Evolutionary conservation across 2,888 invertebrate genomes (phyloP), one percentile per base, ranked within the genome.

Genomic region (Aquatica leii): DNA sequence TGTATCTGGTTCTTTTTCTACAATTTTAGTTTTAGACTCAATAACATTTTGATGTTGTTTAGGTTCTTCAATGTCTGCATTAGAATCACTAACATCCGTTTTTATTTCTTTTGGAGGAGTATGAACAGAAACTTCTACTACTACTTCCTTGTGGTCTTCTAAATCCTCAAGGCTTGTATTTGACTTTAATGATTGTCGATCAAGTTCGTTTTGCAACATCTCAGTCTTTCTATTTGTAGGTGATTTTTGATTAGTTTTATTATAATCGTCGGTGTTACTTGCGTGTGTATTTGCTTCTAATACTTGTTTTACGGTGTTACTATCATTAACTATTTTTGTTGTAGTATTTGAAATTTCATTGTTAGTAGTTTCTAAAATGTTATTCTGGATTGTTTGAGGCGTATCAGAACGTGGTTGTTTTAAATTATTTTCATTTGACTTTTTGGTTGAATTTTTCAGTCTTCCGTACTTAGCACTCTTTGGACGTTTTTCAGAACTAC

Each of bases 91-190:
- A 8, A 8, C n/a, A n/a, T n/a, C n/a, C n/a, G n/a, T n/a, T n/a
- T n/a, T n/a, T n/a, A 64, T 18, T 12, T 53, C 62, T 53, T 65
- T 77, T 1, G 81, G 81, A 21, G 79, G 80, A n/a, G 71, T 70
- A 71, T 81, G 82, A n/a, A 81, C 71, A 3, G 81, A 71, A 5
- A 80, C 82, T 71, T 81, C 80, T 6, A 81, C 81, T 3, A 80
- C 59, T 2, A 80, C 64, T 17, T 77, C 68, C 59, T 77, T 73
- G n/a, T 74, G 74, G 50, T 71, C 73, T 58, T 80, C 78, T 6
- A 71, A 70, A 43, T 80, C 80, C 62, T 81, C 80, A 8, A 62
- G 52, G 67, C 80, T 81, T 1, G 80, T 80, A 61, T 76, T 76
- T 5, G 78, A 78, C 56, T 73, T 69, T 35, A 75, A 21, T 1